Evolutionary conservation across 2,888 invertebrate genomes (phyloP).

Genomic region (Eupithecia insigniata): DNA sequence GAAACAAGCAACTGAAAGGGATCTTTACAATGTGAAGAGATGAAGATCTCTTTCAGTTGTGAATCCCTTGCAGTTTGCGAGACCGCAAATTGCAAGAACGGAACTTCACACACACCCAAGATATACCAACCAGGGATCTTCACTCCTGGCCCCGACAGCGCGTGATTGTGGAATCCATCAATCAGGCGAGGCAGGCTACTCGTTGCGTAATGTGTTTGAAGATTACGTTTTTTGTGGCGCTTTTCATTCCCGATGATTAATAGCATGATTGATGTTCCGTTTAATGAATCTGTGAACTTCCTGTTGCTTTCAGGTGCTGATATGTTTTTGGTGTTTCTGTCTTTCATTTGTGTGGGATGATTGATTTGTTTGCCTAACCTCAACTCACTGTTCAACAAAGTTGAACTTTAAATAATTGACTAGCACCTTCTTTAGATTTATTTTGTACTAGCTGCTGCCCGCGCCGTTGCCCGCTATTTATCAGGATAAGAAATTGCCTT

Average conservation of each 20-base stretch:
- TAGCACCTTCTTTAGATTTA: background rate
- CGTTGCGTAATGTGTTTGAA: slow-evolving; percentile 75
- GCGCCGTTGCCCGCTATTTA: too few relatives aligned
- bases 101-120: background rate
- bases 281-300: slow-evolving; percentile 48
- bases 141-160: slow-evolving; percentile 55
- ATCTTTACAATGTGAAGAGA: too few relatives aligned
- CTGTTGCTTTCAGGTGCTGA: slow-evolving; percentile 19
- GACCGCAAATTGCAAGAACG: too few relatives aligned
- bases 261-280: slow-evolving; percentile 60
- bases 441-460: too few relatives aligned
- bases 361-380: slow-evolving; percentile 4
- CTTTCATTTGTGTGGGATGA: slow-evolving; percentile 2
- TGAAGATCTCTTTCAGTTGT: too few relatives aligned
- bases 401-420: background rate
- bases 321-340: slow-evolving; percentile 9
- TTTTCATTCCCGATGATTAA: slow-evolving; percentile 69
- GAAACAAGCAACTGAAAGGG: too few relatives aligned
- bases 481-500: too few relatives aligned
- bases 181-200: slow-evolving; percentile 65
- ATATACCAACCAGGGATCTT: background rate
- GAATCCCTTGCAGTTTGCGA: too few relatives aligned
- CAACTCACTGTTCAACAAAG: background rate
- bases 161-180: slow-evolving; percentile 71
- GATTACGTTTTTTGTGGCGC: slow-evolving; percentile 67